Conservation (phyloP, 1,140 invertebrate genomes). For the Ceratitis capitata region DNA sequence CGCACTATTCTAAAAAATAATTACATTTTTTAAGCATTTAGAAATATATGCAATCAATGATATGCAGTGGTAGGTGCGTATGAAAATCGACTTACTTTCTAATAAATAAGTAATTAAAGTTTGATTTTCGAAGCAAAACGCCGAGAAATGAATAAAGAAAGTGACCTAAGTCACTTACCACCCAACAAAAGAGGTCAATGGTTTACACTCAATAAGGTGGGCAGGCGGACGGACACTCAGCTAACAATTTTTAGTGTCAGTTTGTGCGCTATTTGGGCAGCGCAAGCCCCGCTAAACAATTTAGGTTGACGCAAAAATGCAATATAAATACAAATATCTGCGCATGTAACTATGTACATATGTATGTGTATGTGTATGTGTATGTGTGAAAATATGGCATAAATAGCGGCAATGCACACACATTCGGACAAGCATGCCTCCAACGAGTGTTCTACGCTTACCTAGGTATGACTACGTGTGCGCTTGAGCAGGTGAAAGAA, state of each 20-base stretch:
- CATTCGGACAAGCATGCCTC: neutral
- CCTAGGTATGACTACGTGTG: neutral
- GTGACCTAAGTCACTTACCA: neutral
- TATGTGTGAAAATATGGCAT: neutral
- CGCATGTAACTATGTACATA: neutral
- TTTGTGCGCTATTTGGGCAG: neutral
- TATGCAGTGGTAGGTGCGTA: neutral
- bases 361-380: neutral
- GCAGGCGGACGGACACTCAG: neutral
- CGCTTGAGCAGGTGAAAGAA: neutral
- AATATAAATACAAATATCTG: neutral
- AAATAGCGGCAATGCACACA: neutral
- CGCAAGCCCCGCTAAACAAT: neutral
- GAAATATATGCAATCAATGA: neutral
- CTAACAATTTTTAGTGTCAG: no score
- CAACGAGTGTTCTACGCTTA: neutral
- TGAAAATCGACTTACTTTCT: neutral
- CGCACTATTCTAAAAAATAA: neutral
- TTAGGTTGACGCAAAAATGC: neutral
- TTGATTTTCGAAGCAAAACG: neutral
- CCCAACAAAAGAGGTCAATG: neutral
- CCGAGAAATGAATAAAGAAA: neutral
- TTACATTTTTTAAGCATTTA: neutral
- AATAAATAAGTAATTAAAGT: slow-evolving; percentile 37
- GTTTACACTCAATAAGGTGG: neutral